Evolutionary conservation across 2,113 vertebrate genomes (phyloP).

Genomic region (Nanorana parkeri): DNA sequence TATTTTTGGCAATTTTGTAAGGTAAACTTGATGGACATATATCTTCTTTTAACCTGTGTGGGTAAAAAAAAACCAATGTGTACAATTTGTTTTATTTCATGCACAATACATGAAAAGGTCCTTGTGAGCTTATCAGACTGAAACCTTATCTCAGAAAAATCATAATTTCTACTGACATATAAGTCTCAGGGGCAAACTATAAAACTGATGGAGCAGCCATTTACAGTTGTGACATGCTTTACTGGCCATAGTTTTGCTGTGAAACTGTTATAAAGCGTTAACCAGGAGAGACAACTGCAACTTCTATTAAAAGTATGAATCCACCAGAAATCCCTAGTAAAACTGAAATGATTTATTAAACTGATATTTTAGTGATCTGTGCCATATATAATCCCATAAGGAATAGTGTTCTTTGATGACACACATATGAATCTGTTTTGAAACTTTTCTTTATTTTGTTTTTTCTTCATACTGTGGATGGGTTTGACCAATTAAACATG

Average conservation of each 20-base stretch:
- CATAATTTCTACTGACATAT: slow-evolving; percentile 47
- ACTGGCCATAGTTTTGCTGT: slow-evolving; percentile 49
- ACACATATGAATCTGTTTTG: neutral
- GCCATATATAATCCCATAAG: neutral
- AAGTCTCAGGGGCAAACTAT: slow-evolving; percentile 42
- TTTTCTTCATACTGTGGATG: too few species aligned
- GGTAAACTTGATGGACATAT: too few species aligned
- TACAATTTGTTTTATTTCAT: neutral
- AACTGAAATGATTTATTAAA: slow-evolving; percentile 38
- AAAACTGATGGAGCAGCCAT: slow-evolving; percentile 44
- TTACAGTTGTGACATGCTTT: slow-evolving; percentile 56
- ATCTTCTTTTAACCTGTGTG: too few species aligned
- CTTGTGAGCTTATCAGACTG: slow-evolving; percentile 8
- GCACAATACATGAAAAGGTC: slow-evolving; percentile 7
- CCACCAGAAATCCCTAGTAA: slow-evolving; percentile 4
- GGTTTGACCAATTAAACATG: neutral
- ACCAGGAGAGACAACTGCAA: slow-evolving; percentile 54
- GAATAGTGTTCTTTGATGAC: neutral
- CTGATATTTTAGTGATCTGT: neutral
- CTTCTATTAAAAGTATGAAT: slow-evolving; percentile 22
- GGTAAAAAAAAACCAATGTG: neutral
- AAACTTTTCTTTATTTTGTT: too few species aligned
- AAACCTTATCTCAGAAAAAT: slow-evolving; percentile 36
- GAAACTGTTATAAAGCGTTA: slow-evolving; percentile 54
- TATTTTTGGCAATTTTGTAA: too few species aligned